Evolutionary conservation across 2,113 vertebrate species (phyloP), one percentile per base, ranked within the genome.

Genomic region (Xerus inauris): DNA sequence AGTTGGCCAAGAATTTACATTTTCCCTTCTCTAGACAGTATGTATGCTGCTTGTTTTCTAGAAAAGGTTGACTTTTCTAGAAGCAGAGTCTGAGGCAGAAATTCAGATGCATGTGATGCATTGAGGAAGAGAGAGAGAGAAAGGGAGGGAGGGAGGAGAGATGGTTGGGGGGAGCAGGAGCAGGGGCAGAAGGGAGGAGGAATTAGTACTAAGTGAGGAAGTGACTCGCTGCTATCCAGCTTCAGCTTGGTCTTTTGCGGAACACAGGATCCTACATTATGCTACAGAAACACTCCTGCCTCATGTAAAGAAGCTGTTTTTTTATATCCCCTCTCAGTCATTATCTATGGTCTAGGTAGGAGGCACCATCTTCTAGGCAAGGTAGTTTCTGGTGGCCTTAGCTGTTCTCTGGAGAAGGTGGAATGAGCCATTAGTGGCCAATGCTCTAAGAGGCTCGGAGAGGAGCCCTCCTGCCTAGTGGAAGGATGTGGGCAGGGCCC

Each of bases 11-110:
- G 8, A 40, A 85, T 72, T 80, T 42, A 83, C 16, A 38, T 65
- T 28, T 47, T 96, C 20, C 5, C 7, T 26, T 88, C 38, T 26
- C 45, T 17, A 73, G 54, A 79, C 9, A 73, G 4, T 64, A 38
- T 67, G 11, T 47, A 42, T 81, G 35, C n/a, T 77, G 8, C 49
- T 69, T 67, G 16, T 38, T 49, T 64, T 64, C 62, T 64, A 64
- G 26, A 64, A 64, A 49, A 71, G 8, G 30, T 59, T 91, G 45
- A 45, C 45, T 89, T 87, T 47, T 32, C 40, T 92, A 47, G 49
- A 84, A 95, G 65, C 26, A 91, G 93, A 88, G 35, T 49, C 22
- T 38, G 85, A 92, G 45, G 62, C 69, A 42, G 45, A 94, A 76
- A 57, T 83, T 85, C 16, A 85, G 76, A 14, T 22, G 47, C 2